These are phyloP conservation scores for Amblyopsis hoosieri DNA, from an alignment of 2,797 vertebrate species.

Conservation along the genomic window DNA sequence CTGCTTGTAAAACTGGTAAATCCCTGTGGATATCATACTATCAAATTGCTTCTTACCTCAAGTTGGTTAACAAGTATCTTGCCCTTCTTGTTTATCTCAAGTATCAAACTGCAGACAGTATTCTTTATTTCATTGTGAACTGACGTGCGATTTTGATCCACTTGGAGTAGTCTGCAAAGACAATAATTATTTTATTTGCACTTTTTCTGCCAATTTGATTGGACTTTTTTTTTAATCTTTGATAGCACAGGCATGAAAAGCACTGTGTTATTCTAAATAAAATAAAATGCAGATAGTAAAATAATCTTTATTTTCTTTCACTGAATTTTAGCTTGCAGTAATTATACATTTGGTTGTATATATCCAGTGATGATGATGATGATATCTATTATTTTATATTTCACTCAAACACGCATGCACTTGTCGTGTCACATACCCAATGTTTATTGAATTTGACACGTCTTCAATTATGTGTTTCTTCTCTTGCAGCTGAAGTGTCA, in stretches of 20 bases:
- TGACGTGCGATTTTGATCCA: constrained; percentile 86
- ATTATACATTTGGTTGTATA: background rate
- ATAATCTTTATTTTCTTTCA: background rate
- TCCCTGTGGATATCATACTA: too few relatives aligned
- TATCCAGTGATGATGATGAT: too few relatives aligned
- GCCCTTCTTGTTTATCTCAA: constrained; percentile 92
- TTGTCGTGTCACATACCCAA: constrained; percentile 70
- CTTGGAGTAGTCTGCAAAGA: constrained; percentile 83
- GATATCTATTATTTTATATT: background rate
- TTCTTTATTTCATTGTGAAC: constrained; percentile 91
- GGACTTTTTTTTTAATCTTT: background rate
- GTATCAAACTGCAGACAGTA: constrained; percentile 88
- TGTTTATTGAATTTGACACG: constrained; percentile 86
- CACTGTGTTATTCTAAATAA: too few relatives aligned
- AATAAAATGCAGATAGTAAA: too few relatives aligned
- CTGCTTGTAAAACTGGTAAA: too few relatives aligned
- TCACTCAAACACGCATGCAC: background rate
- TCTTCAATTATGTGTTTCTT: constrained; percentile 88
- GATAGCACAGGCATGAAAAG: too few relatives aligned
- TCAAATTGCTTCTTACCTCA: constrained; percentile 76
- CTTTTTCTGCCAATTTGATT: background rate
- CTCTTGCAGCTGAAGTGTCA: constrained; percentile 88
- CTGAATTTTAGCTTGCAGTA: background rate
- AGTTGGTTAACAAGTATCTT: constrained; percentile 88
- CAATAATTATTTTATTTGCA: background rate